Evolutionary conservation across 2,888 invertebrate species (phyloP).

Genomic region (Eumerus sabulonum): DNA sequence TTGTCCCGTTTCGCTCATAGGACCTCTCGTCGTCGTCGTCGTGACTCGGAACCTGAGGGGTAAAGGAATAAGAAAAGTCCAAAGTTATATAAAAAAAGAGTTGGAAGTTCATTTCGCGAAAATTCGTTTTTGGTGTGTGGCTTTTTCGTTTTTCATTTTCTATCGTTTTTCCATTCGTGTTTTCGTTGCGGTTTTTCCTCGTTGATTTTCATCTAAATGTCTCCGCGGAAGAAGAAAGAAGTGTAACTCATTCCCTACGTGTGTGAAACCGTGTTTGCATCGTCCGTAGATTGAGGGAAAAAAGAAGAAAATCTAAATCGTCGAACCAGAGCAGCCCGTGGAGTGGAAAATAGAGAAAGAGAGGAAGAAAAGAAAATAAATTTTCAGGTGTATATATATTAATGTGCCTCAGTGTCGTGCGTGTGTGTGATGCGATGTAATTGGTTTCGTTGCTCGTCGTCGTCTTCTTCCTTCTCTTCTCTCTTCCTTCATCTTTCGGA

Average conservation of each 20-base stretch:
- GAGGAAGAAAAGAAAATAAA: constrained; percentile 2
- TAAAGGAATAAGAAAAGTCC: too few species aligned
- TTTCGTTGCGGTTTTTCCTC: too few species aligned
- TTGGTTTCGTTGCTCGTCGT: constrained; percentile 57
- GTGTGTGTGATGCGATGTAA: constrained; percentile 67
- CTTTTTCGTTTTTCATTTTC: too few species aligned
- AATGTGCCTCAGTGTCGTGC: constrained; percentile 45
- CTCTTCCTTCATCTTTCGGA: constrained; percentile 40
- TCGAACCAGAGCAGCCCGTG: too few species aligned
- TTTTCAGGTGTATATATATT: constrained; percentile 58
- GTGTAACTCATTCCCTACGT: constrained; percentile 48
- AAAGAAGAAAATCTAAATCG: constrained; percentile 32
- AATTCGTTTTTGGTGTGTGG: constrained; percentile 25
- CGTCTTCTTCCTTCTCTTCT: neutral
- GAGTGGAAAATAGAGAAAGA: too few species aligned
- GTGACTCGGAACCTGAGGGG: too few species aligned
- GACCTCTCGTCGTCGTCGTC: too few species aligned
- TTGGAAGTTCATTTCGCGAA: constrained; percentile 9
- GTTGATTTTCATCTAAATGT: neutral
- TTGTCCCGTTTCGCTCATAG: too few species aligned
- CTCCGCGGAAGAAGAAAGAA: constrained; percentile 30
- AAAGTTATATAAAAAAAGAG: neutral
- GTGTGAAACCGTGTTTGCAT: constrained; percentile 25
- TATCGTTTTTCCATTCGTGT: too few species aligned
- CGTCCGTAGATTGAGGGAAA: constrained; percentile 10